Percentiles rank a stretch among this genome's conserved stretches.
These are phyloP conservation scores for Nycticryphes semicollaris DNA, from an alignment of 2,113 vertebrate species.

Conservation along the genomic window DNA sequence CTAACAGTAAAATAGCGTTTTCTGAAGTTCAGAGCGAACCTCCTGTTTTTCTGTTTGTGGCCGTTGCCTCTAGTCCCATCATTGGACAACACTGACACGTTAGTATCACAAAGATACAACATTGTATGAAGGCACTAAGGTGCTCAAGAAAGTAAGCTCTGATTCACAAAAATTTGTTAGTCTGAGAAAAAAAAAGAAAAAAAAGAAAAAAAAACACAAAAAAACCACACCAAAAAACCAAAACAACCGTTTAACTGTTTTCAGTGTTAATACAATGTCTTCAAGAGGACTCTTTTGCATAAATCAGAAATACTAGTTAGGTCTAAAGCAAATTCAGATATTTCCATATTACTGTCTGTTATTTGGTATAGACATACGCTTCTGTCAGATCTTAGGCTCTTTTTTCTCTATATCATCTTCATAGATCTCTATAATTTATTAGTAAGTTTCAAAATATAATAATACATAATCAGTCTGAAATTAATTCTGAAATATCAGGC, in stretches of 20 bases:
- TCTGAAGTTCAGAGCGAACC: background rate
- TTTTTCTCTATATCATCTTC: background rate
- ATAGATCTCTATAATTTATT: background rate
- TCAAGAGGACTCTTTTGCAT: background rate
- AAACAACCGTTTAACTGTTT: background rate
- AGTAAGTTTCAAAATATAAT: background rate
- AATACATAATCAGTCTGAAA: background rate
- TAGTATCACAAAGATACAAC: background rate
- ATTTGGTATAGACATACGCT: background rate
- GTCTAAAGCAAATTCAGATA: background rate
- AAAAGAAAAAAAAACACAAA: no score
- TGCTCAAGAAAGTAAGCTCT: background rate
- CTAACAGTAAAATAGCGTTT: background rate
- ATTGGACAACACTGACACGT: background rate
- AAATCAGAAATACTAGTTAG: background rate
- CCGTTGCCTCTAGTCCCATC: background rate
- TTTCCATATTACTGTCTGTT: background rate
- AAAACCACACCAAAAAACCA: no score
- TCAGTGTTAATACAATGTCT: background rate
- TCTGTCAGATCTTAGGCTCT: background rate
- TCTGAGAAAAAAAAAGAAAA: background rate
- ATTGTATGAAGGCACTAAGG: background rate
- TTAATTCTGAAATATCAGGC: background rate
- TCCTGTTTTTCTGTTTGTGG: background rate
- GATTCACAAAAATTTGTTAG: background rate